Evolutionary conservation across 2,797 vertebrate species (phyloP), one percentile per base, ranked within the genome.

Genomic region (Hippopotamyrus pictus): DNA sequence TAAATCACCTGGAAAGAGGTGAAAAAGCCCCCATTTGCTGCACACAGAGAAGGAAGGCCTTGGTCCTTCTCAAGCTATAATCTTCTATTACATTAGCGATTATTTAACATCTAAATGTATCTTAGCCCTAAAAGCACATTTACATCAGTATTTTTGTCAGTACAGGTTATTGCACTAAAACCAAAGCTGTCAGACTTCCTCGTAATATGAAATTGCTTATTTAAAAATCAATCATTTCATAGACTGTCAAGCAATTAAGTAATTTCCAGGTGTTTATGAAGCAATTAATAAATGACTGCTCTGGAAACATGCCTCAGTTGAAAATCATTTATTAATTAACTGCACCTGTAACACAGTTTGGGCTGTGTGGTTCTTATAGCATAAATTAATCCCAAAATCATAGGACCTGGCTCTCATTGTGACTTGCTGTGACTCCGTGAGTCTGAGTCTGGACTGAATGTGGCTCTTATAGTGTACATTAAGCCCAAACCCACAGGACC

Each of bases 41-140:
- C 90, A 90, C 89, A 91, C 92, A 88, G 1, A 85, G 4, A 22
- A 91, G 91, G 48, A 51, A 65, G 85, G 25, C 88, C 65, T 87
- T 84, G 41, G 88, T 62, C 69, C 85, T 89, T 88, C 92, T 90
- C 87, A 91, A 92, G 88, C 59, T 37, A 85, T 94, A 93, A 94
- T 94, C 93, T 92, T 84, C 48, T 92, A 92, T 94, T 93, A 91
- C 83, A 11, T 90, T 79, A 88, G 83, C 92, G 92, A 94, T 95
- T 93, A 93, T 89, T 89, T 91, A 86, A 92, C 92, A 93, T 93
- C 87, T 92, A 91, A 88, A 90, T 88, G 89, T 90, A 91, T 90
- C 91, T 92, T 94, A 93, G 92, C 90, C 90, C 90, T 87, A 54
- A 76, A 89, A 89, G 90, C 88, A 29, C 89, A 85, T 89, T 88